Conservation (phyloP, 2,797 vertebrate genomes). For the Brachyalestes nurse region DNA sequence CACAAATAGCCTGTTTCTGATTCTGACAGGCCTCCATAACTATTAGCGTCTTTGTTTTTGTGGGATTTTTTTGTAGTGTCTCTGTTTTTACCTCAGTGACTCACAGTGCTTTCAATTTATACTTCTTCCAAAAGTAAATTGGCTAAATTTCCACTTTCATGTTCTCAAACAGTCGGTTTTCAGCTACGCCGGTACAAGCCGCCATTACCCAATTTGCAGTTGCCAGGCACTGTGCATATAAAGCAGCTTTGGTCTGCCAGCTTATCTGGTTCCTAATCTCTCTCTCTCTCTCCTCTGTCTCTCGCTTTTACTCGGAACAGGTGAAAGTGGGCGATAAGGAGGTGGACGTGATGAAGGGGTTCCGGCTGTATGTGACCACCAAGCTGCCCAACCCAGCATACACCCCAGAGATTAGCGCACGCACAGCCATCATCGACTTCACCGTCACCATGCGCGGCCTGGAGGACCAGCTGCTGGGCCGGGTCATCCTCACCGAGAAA, state of each 20-base stretch:
- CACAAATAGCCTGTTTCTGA: constrained; percentile 17
- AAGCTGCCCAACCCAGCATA: constrained; percentile 93
- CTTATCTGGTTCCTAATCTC: constrained; percentile 6
- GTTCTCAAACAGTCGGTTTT: background rate
- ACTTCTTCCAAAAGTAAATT: constrained; percentile 2
- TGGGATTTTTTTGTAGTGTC: background rate
- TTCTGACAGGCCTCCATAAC: background rate
- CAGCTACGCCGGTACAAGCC: background rate
- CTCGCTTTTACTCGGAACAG: constrained; percentile 67
- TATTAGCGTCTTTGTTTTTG: background rate
- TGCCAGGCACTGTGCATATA: constrained; percentile 2
- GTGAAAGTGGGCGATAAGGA: constrained; percentile 97
- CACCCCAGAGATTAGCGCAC: constrained; percentile 93
- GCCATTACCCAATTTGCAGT: constrained; percentile 5
- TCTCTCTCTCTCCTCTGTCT: background rate
- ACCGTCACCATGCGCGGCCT: constrained; percentile 95
- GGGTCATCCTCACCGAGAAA: constrained; percentile 95
- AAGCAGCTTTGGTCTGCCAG: background rate
- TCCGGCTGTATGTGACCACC: constrained; percentile 92
- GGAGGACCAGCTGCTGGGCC: constrained; percentile 93
- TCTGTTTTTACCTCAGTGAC: background rate
- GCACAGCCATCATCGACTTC: constrained; percentile 95
- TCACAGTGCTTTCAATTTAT: background rate
- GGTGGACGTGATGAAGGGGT: constrained; percentile 91
- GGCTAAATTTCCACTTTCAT: background rate